phyloP scores from a whole-genome alignment of 30 jellyfish, hydroid and myxozoan genomes.

The Chrysaora quinquecirrha region DNA sequence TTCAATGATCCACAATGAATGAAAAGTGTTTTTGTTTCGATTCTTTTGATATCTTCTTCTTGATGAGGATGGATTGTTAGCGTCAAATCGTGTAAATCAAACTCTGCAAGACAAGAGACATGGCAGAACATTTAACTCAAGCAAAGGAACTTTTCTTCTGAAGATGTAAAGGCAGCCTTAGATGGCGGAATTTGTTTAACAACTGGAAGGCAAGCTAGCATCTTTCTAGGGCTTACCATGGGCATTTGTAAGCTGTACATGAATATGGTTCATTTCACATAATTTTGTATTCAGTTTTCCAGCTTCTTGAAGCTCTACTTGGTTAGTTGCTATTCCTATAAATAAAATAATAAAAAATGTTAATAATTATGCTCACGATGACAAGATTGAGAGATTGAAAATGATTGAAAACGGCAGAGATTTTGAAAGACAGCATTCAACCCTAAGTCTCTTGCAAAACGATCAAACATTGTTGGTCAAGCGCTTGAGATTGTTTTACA shows the following conservation, averaged over 20 bases:
- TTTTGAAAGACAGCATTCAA: too few species aligned
- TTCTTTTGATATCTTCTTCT: conserved; percentile 24
- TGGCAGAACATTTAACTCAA: too few species aligned
- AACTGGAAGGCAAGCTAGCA: background rate
- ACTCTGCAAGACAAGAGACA: conserved; percentile 23
- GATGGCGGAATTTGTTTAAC: background rate
- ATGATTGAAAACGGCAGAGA: background rate
- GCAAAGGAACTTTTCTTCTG: background rate
- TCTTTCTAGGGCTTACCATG: conserved; percentile 55
- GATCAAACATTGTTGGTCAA: too few species aligned
- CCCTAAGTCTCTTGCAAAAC: too few species aligned
- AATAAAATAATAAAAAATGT: background rate
- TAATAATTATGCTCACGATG: too few species aligned
- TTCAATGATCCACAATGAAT: conserved; percentile 65
- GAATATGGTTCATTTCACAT: conserved; percentile 58
- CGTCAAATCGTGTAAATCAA: conserved; percentile 55
- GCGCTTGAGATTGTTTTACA: too few species aligned
- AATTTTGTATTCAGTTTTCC: conserved; percentile 20
- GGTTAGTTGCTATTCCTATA: conserved; percentile 48
- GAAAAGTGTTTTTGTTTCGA: conserved; percentile 11
- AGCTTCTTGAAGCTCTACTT: conserved; percentile 49
- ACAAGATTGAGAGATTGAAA: background rate
- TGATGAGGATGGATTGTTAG: conserved; percentile 65
- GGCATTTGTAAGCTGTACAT: conserved; percentile 62
- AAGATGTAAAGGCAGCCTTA: background rate